Conservation (phyloP, 2,797 vertebrate species). For the Florisuga fusca region DNA sequence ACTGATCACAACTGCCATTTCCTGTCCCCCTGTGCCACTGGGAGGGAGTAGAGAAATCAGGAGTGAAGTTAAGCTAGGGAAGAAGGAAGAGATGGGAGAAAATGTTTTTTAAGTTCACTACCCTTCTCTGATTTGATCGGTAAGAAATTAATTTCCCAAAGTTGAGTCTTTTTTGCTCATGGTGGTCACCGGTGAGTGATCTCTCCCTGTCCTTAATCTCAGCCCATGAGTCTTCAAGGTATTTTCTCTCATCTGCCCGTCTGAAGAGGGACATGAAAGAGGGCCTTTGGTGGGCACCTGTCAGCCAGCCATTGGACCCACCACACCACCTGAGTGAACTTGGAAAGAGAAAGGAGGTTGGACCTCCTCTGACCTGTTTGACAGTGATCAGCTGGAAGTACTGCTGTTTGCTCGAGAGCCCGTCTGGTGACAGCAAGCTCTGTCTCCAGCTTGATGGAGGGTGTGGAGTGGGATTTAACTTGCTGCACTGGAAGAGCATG, state of each 20-base stretch:
- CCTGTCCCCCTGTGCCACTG: neutral
- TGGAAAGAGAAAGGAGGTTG: neutral
- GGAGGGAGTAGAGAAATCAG: neutral
- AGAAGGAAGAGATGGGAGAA: neutral
- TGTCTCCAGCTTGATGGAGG: neutral
- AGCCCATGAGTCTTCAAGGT: neutral
- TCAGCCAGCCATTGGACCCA: neutral
- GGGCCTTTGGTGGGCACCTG: neutral
- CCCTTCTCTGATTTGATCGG: neutral
- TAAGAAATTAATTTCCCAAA: neutral
- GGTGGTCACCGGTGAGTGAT: neutral
- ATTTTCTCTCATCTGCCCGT: neutral
- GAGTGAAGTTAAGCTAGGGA: neutral
- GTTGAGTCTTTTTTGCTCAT: neutral
- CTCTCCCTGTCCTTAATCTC: neutral
- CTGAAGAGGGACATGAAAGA: neutral
- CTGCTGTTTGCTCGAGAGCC: rapidly evolving
- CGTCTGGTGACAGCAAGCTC: neutral
- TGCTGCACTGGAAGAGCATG: neutral
- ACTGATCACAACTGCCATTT: neutral
- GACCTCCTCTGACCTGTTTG: rapidly evolving
- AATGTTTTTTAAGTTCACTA: neutral
- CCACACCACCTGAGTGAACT: neutral
- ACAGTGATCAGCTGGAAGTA: rapidly evolving
- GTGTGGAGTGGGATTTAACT: neutral